Percentiles rank a stretch among this genome's conserved stretches.
Conservation (phyloP, 2,113 vertebrate genomes). For the Lates calcarifer region DNA sequence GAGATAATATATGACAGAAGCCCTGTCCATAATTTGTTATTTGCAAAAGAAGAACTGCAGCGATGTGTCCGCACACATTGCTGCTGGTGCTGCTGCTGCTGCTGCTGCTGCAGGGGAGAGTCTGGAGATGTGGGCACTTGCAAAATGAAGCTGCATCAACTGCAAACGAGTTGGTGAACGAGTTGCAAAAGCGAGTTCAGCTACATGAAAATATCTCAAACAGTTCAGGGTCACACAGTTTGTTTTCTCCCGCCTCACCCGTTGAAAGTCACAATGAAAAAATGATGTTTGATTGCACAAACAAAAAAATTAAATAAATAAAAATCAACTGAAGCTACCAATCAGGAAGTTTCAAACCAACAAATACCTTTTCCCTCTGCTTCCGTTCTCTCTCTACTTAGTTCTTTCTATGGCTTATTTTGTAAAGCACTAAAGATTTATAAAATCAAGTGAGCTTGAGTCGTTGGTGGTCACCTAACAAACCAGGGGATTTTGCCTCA, state of each 20-base stretch:
- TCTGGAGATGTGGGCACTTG: constrained; percentile 40
- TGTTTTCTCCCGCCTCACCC: constrained; percentile 50
- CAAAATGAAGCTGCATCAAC: constrained; percentile 40
- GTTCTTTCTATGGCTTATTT: constrained; percentile 83
- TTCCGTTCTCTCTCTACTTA: constrained; percentile 36
- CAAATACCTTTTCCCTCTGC: background rate
- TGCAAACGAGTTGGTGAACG: constrained; percentile 33
- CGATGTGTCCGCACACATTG: background rate
- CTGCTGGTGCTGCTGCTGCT: too few species aligned
- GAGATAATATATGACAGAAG: constrained; percentile 36
- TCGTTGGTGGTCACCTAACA: constrained; percentile 50
- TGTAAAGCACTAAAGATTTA: constrained; percentile 79
- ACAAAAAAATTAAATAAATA: background rate
- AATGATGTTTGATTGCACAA: constrained; percentile 13
- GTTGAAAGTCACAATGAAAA: constrained; percentile 59
- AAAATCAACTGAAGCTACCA: constrained; percentile 40
- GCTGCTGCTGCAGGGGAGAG: constrained; percentile 24
- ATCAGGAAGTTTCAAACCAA: constrained; percentile 34
- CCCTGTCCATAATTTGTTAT: constrained; percentile 45
- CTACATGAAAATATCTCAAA: constrained; percentile 62
- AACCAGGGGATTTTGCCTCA: constrained; percentile 61
- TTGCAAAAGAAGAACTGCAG: constrained; percentile 6
- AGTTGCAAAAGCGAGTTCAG: constrained; percentile 48
- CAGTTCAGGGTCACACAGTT: constrained; percentile 55
- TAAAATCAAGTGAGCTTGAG: constrained; percentile 65